Conservation (phyloP, 1,140 invertebrate species). For the Musca vetustissima region DNA sequence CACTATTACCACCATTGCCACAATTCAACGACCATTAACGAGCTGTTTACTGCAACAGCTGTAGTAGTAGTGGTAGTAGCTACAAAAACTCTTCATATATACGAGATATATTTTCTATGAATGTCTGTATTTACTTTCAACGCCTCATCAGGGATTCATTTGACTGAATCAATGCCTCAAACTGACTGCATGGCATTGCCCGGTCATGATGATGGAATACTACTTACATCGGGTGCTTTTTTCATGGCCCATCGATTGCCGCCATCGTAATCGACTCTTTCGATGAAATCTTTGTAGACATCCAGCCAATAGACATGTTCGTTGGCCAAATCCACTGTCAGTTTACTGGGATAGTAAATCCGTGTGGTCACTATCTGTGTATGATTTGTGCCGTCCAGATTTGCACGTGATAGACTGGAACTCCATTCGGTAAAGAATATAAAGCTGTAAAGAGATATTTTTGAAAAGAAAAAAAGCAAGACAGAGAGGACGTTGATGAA, state of each 20-base stretch:
- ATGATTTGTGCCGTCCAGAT: slow-evolving; percentile 64
- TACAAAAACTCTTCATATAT: too few species aligned
- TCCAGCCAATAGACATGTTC: slow-evolving; percentile 79
- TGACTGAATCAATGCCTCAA: too few species aligned
- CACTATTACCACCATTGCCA: too few species aligned
- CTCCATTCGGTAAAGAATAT: slow-evolving; percentile 82
- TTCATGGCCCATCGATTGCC: slow-evolving; percentile 66
- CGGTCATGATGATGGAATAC: neutral
- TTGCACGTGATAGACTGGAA: slow-evolving; percentile 65
- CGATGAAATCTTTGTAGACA: slow-evolving; percentile 73
- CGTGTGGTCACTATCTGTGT: slow-evolving; percentile 61
- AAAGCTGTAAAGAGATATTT: slow-evolving; percentile 54
- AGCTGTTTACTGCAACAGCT: too few species aligned
- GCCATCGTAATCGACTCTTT: slow-evolving; percentile 72
- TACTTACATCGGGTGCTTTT: slow-evolving; percentile 59
- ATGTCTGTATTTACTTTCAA: too few species aligned
- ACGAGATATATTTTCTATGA: too few species aligned
- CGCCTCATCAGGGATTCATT: too few species aligned
- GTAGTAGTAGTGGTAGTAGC: too few species aligned
- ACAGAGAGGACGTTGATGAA: neutral
- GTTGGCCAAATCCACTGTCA: slow-evolving; percentile 72
- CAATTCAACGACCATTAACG: too few species aligned
- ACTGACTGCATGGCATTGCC: too few species aligned
- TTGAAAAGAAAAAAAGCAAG: neutral
- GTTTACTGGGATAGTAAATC: slow-evolving; percentile 73